Evolutionary conservation across 64 coral and sea anemone species (phyloP).

Genomic region (Cladopsammia gracilis): DNA sequence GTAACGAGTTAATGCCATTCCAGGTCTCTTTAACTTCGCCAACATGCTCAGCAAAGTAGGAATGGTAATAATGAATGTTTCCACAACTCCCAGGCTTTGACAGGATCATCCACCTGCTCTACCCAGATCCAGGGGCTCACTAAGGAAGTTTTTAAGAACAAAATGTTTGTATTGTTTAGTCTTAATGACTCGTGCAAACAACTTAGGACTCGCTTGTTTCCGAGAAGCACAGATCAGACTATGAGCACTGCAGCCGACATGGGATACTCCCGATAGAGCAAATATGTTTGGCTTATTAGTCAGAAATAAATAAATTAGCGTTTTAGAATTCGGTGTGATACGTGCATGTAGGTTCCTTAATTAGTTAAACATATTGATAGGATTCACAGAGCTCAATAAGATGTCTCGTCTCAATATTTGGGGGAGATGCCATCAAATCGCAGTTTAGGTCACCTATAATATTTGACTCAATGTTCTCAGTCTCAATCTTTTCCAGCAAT

Average conservation of each 20-base stretch:
- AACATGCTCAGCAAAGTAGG: conserved; percentile 28
- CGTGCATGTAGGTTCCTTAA: neutral
- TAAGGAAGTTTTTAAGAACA: conserved; percentile 2
- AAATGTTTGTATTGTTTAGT: conserved; percentile 29
- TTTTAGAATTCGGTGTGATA: neutral
- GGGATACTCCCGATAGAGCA: neutral
- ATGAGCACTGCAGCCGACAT: conserved; percentile 11
- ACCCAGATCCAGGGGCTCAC: neutral
- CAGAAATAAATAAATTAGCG: neutral
- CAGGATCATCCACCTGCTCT: conserved; percentile 7
- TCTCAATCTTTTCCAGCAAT: neutral
- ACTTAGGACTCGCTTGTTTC: conserved; percentile 1
- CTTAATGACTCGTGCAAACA: conserved; percentile 6
- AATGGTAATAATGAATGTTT: conserved; percentile 40
- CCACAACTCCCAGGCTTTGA: conserved; percentile 11
- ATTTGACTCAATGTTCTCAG: neutral
- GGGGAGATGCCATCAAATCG: neutral
- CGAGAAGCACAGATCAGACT: neutral
- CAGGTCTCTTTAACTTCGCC: conserved; percentile 53
- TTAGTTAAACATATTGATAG: conserved; percentile 9
- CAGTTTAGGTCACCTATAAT: neutral
- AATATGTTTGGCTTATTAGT: neutral
- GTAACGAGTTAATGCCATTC: conserved; percentile 60
- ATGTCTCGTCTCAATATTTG: conserved; percentile 15
- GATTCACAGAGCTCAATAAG: conserved; percentile 13